Evolutionary conservation across 2,888 invertebrate genomes (phyloP).

Genomic region (Vanessa cardui): DNA sequence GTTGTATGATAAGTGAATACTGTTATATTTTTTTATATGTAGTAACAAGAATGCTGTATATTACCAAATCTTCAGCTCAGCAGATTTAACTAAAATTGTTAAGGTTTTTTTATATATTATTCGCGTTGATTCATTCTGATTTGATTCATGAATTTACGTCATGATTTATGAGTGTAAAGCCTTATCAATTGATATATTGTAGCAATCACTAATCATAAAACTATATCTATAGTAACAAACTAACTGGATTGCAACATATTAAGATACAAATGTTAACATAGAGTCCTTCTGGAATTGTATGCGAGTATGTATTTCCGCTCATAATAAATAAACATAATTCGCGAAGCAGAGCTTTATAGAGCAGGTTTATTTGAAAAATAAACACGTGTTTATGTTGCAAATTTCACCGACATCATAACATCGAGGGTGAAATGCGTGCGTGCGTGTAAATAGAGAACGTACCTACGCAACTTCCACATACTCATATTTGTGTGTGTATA

Average conservation of each 20-base stretch:
- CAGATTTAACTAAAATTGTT: too few relatives aligned
- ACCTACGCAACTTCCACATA: not conserved
- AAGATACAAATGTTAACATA: not conserved
- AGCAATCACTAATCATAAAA: too few relatives aligned
- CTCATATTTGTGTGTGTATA: not conserved
- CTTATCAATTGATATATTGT: too few relatives aligned
- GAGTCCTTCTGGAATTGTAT: not conserved
- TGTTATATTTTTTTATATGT: too few relatives aligned
- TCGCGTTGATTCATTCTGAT: too few relatives aligned
- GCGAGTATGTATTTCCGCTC: conserved; percentile 3
- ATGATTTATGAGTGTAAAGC: too few relatives aligned
- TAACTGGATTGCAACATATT: not conserved
- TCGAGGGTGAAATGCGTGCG: conserved; percentile 2
- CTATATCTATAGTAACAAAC: too few relatives aligned
- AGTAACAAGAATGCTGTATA: too few relatives aligned
- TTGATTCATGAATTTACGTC: too few relatives aligned
- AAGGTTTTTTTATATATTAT: too few relatives aligned
- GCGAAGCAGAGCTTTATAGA: conserved; percentile 8
- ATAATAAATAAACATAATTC: conserved; percentile 20
- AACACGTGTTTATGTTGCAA: conserved; percentile 27
- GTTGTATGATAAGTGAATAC: too few relatives aligned
- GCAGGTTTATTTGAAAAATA: conserved; percentile 25
- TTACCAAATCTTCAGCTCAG: too few relatives aligned
- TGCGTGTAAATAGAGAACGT: conserved; percentile 8
- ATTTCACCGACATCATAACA: conserved; percentile 15